Evolutionary conservation across 23 tunicate species (phyloP), one percentile per base, ranked within the genome.

Genomic region (Halocynthia roretzi): DNA sequence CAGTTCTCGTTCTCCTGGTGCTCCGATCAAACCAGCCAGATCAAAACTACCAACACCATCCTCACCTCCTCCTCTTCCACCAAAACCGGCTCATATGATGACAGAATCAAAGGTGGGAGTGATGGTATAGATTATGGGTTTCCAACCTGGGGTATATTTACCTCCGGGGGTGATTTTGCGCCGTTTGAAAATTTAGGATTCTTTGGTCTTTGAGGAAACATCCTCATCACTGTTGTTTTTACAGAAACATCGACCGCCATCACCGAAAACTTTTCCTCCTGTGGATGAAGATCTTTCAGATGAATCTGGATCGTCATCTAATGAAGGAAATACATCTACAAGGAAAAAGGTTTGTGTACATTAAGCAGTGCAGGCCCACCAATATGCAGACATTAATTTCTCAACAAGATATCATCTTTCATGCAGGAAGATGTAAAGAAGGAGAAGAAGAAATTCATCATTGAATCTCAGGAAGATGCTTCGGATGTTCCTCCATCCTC

Each of bases 31-130:
- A 56, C 94, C 94, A 10, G 64, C 23, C 7, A 75, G 94, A 8
- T 66, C 56, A 2, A 82, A 77, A 18, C 44, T 31, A 31, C 44
- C 44, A 31, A 54, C 81, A 62, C 40, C 85, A 40, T 68, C 71
- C 61, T 58, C 82, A 8, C 68, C 94, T 5, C 83, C 91, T 12
- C 91, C 93, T 8, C 68, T 82, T 48, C 87, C 94, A 31, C 94
- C 94, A n/a, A 87, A 87, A 71, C 91, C 91, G 7, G 61, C 62
- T 15, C 84, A 71, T 31, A 77, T 77, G 81, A 66, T 75, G 66
- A 52, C 21, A 23, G 66, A 54, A 54, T 15, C 50, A n/a, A 74
- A 74, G 78, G 78, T 74, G 9, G 54, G 78, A 7, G 7, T 73
- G n/a, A 8, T 70, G 7, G 7, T 70, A 7, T 57, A 11, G 12